Percentiles rank a stretch among this genome's conserved stretches.
These are phyloP conservation scores for Ernsta delagoae DNA, from an alignment of 2,888 invertebrate species.

Conservation along the genomic window DNA sequence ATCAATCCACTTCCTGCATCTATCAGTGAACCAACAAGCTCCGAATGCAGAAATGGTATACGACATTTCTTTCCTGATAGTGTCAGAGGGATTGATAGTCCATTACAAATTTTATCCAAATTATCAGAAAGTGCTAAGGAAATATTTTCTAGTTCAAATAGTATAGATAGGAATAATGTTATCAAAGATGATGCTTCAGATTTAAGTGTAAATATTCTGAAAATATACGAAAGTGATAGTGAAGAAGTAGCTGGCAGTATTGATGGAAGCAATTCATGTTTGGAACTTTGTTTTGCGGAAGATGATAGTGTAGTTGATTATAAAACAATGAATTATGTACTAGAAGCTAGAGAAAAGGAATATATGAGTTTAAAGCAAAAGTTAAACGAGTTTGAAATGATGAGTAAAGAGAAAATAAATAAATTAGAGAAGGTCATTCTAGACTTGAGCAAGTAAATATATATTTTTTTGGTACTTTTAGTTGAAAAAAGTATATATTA, in stretches of 20 bases:
- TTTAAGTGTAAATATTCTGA: conserved; percentile 73
- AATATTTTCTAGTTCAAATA: conserved; percentile 78
- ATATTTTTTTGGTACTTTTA: neutral
- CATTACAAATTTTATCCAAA: conserved; percentile 76
- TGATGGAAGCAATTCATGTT: conserved; percentile 76
- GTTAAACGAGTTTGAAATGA: conserved; percentile 73
- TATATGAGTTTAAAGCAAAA: conserved; percentile 82
- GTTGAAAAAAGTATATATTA: neutral
- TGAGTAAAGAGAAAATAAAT: conserved; percentile 74
- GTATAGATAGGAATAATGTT: conserved; percentile 69
- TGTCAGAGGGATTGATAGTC: conserved; percentile 74
- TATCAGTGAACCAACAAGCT: conserved; percentile 75
- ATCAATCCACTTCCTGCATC: conserved; percentile 61
- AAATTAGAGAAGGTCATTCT: conserved; percentile 84
- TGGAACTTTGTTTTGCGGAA: conserved; percentile 79
- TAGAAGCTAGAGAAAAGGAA: conserved; percentile 78
- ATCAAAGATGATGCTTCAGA: conserved; percentile 73
- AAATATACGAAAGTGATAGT: conserved; percentile 79
- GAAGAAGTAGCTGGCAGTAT: conserved; percentile 78
- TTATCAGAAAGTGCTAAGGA: conserved; percentile 81
- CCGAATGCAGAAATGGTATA: conserved; percentile 68
- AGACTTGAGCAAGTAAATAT: conserved; percentile 85
- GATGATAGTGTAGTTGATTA: conserved; percentile 73
- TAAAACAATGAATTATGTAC: conserved; percentile 58
- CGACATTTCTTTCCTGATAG: conserved; percentile 79